phyloP scores from a whole-genome alignment of 2,797 vertebrate genomes.

The Anabacerthia variegaticeps region DNA sequence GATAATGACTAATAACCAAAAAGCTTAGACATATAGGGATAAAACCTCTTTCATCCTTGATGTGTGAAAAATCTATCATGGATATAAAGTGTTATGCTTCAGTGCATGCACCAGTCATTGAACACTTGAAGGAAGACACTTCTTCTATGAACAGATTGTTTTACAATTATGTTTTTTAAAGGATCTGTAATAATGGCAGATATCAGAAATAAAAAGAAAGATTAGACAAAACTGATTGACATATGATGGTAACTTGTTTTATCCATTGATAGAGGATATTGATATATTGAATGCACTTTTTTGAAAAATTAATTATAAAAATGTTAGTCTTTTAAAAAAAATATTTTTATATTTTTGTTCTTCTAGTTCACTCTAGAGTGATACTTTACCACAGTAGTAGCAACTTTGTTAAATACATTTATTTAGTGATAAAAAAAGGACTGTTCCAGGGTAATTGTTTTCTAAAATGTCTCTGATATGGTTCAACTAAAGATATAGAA shows the following conservation, averaged over 20 bases:
- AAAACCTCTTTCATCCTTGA: not conserved
- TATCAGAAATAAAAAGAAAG: not conserved
- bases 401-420: not conserved
- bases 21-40: not conserved
- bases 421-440: not conserved
- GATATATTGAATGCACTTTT: not conserved
- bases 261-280: not conserved
- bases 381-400: not conserved
- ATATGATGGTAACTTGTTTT: not conserved
- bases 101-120: not conserved
- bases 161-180: not conserved
- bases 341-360: fast-evolving
- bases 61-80: not conserved
- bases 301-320: not conserved
- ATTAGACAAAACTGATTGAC: not conserved
- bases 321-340: not conserved
- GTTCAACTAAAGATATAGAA: not conserved
- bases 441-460: not conserved
- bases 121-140: not conserved
- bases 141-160: not conserved
- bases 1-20: not conserved
- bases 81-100: not conserved
- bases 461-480: not conserved
- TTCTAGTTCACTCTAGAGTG: not conserved
- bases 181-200: not conserved